A percentile compares a stretch with the other conserved stretches of the same genome.
These are phyloP conservation scores for Setophaga petechia DNA, from an alignment of 2,113 vertebrate species.

Conservation along the genomic window DNA sequence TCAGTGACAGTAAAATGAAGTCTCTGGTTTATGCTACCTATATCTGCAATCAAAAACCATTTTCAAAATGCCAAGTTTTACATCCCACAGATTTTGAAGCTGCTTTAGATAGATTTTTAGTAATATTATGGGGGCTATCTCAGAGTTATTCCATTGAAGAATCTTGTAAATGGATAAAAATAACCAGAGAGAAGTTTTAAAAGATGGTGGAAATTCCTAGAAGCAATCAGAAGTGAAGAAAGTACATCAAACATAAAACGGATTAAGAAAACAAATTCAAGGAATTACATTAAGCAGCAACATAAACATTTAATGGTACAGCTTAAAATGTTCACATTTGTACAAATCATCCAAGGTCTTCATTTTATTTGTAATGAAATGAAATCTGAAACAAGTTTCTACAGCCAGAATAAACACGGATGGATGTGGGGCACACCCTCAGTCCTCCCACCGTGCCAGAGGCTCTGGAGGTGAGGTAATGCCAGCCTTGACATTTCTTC, in stretches of 20 bases:
- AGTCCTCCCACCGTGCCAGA: neutral
- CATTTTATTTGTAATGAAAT: slow-evolving; percentile 31
- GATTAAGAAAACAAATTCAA: neutral
- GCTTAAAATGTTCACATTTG: slow-evolving; percentile 7
- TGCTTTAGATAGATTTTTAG: neutral
- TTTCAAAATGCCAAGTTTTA: neutral
- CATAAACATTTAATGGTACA: neutral
- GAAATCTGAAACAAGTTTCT: slow-evolving; percentile 1
- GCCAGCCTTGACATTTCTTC: neutral
- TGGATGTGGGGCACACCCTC: neutral
- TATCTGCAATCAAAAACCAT: neutral
- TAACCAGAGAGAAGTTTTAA: neutral
- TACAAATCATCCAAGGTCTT: neutral
- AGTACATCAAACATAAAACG: neutral
- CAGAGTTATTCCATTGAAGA: neutral
- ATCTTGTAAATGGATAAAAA: neutral
- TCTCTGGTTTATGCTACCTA: neutral
- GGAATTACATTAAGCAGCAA: neutral
- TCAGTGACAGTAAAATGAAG: neutral
- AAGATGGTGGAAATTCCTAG: neutral
- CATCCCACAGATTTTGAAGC: neutral
- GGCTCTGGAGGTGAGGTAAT: neutral
- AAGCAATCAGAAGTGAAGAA: neutral
- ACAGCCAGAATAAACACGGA: neutral
- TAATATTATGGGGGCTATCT: neutral